Percentiles rank a stretch among this genome's conserved stretches.
Conservation (phyloP, 2,888 invertebrate species). For the Oscheius onirici region DNA sequence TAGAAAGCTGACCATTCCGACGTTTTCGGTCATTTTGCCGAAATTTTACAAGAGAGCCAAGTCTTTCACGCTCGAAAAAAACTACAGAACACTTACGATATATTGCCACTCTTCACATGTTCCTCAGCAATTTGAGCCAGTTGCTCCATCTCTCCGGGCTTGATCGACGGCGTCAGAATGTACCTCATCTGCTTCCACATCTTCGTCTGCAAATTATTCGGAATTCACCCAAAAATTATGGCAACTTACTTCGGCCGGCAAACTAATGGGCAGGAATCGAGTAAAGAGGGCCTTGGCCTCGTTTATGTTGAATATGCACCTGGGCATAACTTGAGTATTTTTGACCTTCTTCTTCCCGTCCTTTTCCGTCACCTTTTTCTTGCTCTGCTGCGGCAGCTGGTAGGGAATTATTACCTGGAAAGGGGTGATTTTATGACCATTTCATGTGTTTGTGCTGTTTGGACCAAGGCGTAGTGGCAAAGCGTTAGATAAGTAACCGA, state of each 20-base stretch:
- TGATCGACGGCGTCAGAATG: conserved; percentile 37
- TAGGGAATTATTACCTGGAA: conserved; percentile 25
- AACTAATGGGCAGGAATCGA: conserved; percentile 2
- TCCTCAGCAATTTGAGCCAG: conserved; percentile 33
- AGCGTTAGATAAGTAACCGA: no score
- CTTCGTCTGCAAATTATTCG: conserved; percentile 32
- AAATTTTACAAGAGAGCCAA: no score
- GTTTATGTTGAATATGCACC: neutral
- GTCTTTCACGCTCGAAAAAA: no score
- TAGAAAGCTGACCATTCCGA: no score
- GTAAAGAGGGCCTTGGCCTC: conserved; percentile 9
- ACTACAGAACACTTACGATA: conserved; percentile 11
- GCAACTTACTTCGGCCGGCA: neutral
- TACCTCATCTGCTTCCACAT: conserved; percentile 46
- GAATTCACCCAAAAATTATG: neutral
- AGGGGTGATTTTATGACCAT: no score
- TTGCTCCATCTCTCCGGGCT: conserved; percentile 5
- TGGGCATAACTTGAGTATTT: neutral
- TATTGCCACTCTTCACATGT: neutral
- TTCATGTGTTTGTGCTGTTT: no score
- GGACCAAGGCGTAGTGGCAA: no score
- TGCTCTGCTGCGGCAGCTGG: conserved; percentile 9
- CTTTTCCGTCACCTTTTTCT: neutral
- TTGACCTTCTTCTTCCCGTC: conserved; percentile 14
- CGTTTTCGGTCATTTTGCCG: no score